Conservation (phyloP, 2,888 invertebrate genomes). For the Pharmacophagus antenor region DNA sequence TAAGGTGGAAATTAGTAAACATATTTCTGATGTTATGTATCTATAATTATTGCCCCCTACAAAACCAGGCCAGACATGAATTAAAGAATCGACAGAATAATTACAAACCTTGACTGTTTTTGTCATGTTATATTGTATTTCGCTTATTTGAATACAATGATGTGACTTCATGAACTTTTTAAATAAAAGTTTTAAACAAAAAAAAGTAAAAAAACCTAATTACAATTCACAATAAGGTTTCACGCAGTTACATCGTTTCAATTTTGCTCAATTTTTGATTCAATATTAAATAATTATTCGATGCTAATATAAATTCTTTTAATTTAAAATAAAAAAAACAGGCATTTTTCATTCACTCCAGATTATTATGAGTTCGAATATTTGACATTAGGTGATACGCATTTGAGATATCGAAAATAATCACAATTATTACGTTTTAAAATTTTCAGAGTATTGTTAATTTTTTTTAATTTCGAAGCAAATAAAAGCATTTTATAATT, state of each 20-base stretch:
- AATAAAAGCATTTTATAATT: too few species aligned
- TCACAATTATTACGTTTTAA: too few species aligned
- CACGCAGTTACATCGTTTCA: background rate
- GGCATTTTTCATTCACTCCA: too few species aligned
- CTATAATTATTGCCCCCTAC: background rate
- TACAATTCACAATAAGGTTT: background rate
- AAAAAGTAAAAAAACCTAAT: too few species aligned
- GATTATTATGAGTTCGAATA: too few species aligned
- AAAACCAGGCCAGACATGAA: background rate
- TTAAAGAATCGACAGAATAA: background rate
- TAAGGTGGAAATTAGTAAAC: too few species aligned
- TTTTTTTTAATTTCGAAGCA: too few species aligned
- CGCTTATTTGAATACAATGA: slow-evolving; percentile 26
- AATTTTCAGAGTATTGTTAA: too few species aligned
- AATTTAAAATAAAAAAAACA: background rate
- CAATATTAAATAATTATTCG: background rate
- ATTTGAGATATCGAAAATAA: too few species aligned
- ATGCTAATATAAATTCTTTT: background rate
- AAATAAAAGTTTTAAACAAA: background rate
- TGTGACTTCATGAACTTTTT: slow-evolving; percentile 27
- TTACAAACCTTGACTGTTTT: background rate
- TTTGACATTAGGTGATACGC: too few species aligned
- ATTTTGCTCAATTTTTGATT: background rate
- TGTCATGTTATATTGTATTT: background rate
- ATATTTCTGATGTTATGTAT: too few species aligned